phyloP scores from a whole-genome alignment of 2,113 vertebrate species.

The Sinocyclocheilus anophthalmus region DNA sequence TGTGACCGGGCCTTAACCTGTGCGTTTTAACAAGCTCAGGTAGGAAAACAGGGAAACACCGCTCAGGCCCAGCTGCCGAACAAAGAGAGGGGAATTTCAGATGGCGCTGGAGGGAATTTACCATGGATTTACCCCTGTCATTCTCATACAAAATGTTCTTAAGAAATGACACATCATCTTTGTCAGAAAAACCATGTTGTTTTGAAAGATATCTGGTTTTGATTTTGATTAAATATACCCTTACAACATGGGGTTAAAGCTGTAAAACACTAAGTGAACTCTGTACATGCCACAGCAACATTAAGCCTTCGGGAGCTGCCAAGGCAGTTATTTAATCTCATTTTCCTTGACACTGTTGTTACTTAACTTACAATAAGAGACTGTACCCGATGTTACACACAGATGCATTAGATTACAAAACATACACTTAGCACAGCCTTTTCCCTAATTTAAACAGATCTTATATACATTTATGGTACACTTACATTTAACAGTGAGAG shows the following conservation, averaged over 20 bases:
- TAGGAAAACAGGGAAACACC: conserved; percentile 15
- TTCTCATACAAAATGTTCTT: neutral
- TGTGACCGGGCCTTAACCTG: neutral
- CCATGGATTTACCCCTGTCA: neutral
- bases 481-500: neutral
- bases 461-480: neutral
- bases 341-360: conserved; percentile 51
- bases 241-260: conserved; percentile 38
- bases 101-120: neutral
- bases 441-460: neutral
- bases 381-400: neutral
- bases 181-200: neutral
- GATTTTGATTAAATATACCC: neutral
- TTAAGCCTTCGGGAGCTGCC: conserved; percentile 30
- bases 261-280: conserved; percentile 27
- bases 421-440: neutral
- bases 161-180: conserved; percentile 2
- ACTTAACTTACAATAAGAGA: conserved; percentile 26
- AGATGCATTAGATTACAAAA: neutral
- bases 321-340: conserved; percentile 49
- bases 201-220: conserved; percentile 3
- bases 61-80: conserved; percentile 37
- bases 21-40: conserved; percentile 33
- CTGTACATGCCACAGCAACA: conserved; percentile 34
- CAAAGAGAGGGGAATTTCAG: conserved; percentile 27